Conservation (phyloP, 2,888 invertebrate genomes). For the Pardosa pseudoannulata region DNA sequence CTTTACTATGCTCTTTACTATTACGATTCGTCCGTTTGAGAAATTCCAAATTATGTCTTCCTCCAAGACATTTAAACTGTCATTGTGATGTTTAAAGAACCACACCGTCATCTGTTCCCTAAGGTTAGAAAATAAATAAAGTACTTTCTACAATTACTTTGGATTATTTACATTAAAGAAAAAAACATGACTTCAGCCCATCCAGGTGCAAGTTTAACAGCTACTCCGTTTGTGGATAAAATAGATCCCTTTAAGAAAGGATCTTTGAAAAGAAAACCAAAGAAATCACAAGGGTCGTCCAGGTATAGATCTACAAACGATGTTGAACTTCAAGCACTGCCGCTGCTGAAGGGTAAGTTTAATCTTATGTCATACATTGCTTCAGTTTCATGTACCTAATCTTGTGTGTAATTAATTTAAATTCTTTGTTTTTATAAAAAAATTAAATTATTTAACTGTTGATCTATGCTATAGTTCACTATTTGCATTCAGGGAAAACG, state of each 20-base stretch:
- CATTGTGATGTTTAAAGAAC: conserved; percentile 63
- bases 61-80: conserved; percentile 41
- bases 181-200: conserved; percentile 69
- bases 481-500: too few relatives aligned
- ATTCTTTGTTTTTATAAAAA: too few relatives aligned
- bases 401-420: too few relatives aligned
- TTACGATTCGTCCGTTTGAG: conserved; percentile 26
- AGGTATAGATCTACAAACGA: conserved; percentile 98
- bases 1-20: conserved; percentile 24
- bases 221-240: conserved; percentile 94
- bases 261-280: conserved; percentile 98
- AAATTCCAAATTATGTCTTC: conserved; percentile 63
- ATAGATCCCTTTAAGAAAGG: conserved; percentile 99
- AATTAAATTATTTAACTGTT: too few relatives aligned
- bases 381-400: too few relatives aligned
- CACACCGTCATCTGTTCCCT: conserved; percentile 30
- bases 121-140: conserved; percentile 57
- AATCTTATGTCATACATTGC: neutral
- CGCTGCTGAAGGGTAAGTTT: conserved; percentile 93
- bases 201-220: conserved; percentile 73
- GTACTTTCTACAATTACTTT: conserved; percentile 47
- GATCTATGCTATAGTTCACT: too few relatives aligned
- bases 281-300: conserved; percentile 99
- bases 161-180: conserved; percentile 57
- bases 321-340: conserved; percentile 96